Conservation (phyloP, 1,140 invertebrate species). For the Samia ricini region DNA sequence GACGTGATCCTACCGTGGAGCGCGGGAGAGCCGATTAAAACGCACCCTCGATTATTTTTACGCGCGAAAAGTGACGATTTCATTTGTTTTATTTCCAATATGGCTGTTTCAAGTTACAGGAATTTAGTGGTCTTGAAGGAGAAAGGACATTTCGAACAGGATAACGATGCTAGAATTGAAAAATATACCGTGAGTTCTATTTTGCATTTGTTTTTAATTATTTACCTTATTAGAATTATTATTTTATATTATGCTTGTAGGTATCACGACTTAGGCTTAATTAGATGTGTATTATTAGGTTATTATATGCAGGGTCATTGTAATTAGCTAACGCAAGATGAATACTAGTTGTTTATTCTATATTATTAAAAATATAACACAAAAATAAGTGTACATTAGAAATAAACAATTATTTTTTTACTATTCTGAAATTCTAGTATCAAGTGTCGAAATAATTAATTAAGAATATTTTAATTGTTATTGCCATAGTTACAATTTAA, state of each 20-base stretch:
- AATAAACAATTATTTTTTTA: background rate
- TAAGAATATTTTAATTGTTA: too few relatives aligned
- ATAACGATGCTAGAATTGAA: slow-evolving; percentile 60
- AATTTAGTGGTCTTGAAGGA: slow-evolving; percentile 65
- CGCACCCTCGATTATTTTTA: slow-evolving; percentile 43
- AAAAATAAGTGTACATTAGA: background rate
- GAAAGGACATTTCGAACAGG: slow-evolving; percentile 60
- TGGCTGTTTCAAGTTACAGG: slow-evolving; percentile 68
- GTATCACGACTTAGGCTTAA: background rate
- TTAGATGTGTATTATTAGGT: background rate
- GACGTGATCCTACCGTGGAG: slow-evolving; percentile 55
- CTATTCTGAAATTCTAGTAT: too few relatives aligned
- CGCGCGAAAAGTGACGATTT: slow-evolving; percentile 57
- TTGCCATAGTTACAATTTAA: too few relatives aligned
- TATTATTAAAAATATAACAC: background rate
- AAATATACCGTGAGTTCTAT: slow-evolving; percentile 59
- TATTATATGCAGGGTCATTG: background rate
- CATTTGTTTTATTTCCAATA: slow-evolving; percentile 48
- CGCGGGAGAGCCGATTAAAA: slow-evolving; percentile 44
- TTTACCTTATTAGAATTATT: background rate
- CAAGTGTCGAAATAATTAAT: too few relatives aligned
- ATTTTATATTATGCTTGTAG: background rate
- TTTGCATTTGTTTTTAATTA: too few relatives aligned
- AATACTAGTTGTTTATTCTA: background rate
- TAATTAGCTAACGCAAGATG: background rate